These are phyloP conservation scores for Rhamphomyia laevipes DNA, from an alignment of 2,888 invertebrate genomes.

Conservation along the genomic window DNA sequence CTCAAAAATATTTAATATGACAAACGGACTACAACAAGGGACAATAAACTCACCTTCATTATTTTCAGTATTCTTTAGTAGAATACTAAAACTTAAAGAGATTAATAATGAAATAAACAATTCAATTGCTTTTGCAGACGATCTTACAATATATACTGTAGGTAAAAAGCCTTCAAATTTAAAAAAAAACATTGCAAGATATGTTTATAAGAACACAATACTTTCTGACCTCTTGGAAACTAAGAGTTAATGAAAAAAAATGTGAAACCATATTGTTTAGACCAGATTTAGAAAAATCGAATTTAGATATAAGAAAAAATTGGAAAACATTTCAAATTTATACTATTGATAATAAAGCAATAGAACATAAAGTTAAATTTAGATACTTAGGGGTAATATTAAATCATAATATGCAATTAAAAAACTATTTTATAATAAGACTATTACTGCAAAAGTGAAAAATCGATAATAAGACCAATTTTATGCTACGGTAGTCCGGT, in stretches of 20 bases:
- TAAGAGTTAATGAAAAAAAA: neutral
- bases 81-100: neutral
- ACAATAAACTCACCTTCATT: constrained; percentile 1
- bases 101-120: neutral
- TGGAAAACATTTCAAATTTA: neutral
- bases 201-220: neutral
- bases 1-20: neutral
- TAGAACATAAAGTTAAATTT: neutral
- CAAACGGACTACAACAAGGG: constrained; percentile 1
- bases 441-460: neutral
- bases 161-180: neutral
- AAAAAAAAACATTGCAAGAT: neutral
- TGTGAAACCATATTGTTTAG: neutral
- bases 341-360: neutral
- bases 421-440: neutral
- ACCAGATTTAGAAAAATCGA: neutral
- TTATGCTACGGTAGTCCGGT: no score
- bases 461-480: no score
- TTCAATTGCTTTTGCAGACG: constrained; percentile 2
- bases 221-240: neutral
- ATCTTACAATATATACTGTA: neutral
- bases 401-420: neutral
- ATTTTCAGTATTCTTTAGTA: neutral
- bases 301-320: neutral
- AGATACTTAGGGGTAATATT: neutral